Percentiles rank a stretch among this genome's conserved stretches.
Evolutionary conservation across 2,888 invertebrate genomes (phyloP).

Genomic region (Timema podura): DNA sequence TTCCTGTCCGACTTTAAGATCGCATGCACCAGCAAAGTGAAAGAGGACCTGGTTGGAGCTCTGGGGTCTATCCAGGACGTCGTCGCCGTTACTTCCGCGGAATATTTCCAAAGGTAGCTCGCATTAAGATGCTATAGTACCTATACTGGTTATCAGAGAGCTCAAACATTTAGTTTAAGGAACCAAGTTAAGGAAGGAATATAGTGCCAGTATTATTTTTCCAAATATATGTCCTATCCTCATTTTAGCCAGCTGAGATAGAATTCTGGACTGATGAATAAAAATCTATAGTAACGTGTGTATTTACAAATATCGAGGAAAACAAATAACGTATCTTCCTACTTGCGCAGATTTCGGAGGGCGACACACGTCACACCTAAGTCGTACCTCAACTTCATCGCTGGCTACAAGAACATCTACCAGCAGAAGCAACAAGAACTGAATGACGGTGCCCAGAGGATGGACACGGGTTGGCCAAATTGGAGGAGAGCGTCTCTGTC

Average conservation of each 20-base stretch:
- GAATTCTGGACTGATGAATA: background rate
- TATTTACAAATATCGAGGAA: background rate
- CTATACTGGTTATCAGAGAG: too few relatives aligned
- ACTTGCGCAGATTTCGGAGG: slow-evolving; percentile 68
- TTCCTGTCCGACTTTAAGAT: slow-evolving; percentile 86
- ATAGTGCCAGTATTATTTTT: too few relatives aligned
- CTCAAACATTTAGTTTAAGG: too few relatives aligned
- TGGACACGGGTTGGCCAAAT: slow-evolving; percentile 93
- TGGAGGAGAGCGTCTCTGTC: slow-evolving; percentile 93
- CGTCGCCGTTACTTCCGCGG: slow-evolving; percentile 76
- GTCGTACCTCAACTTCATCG: slow-evolving; percentile 92
- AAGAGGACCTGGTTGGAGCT: slow-evolving; percentile 80
- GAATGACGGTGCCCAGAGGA: slow-evolving; percentile 82
- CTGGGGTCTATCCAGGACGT: slow-evolving; percentile 92
- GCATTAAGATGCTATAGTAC: background rate
- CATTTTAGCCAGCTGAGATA: background rate
- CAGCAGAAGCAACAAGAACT: slow-evolving; percentile 83
- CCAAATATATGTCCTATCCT: too few relatives aligned
- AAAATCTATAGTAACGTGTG: background rate
- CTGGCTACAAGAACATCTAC: slow-evolving; percentile 93
- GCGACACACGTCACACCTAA: slow-evolving; percentile 97
- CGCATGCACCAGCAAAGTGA: slow-evolving; percentile 78
- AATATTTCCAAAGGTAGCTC: slow-evolving; percentile 72
- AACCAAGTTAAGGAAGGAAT: too few relatives aligned
- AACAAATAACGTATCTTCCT: background rate